Evolutionary conservation across 1,140 invertebrate species (phyloP).

Genomic region (Apocrypta bakeri): DNA sequence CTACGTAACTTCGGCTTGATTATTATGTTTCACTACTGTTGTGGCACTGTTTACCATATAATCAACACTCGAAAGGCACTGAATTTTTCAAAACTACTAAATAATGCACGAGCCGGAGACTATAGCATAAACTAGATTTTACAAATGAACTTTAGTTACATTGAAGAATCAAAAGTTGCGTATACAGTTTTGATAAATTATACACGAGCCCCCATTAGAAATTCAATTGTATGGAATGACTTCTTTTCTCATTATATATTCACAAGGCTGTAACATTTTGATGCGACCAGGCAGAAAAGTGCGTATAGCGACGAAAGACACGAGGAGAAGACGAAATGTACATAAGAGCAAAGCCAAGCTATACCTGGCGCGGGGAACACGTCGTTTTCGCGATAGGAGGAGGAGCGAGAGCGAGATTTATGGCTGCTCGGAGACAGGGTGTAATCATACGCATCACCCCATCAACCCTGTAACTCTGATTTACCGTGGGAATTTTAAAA

Average conservation of each 20-base stretch:
- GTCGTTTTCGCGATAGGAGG: conserved; percentile 40
- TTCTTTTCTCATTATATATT: no score
- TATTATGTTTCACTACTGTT: no score
- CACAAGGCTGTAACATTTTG: no score
- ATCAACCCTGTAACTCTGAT: conserved; percentile 68
- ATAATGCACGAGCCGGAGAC: no score
- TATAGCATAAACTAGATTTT: no score
- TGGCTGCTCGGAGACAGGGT: conserved; percentile 66
- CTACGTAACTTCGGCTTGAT: no score
- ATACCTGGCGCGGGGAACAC: conserved; percentile 35
- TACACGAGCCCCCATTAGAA: not conserved
- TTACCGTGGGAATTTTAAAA: conserved; percentile 70
- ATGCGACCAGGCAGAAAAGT: no score
- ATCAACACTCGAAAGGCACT: no score
- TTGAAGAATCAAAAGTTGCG: no score
- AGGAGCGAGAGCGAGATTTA: conserved; percentile 60
- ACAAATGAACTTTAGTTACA: no score
- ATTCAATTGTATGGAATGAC: no score
- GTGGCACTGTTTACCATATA: no score
- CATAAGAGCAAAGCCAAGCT: not conserved
- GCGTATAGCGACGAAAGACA: not conserved
- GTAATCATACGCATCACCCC: conserved; percentile 68
- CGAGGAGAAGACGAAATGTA: not conserved
- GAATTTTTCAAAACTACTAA: not conserved
- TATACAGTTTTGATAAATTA: not conserved